A percentile compares a stretch with the other conserved stretches of the same genome.
Conservation (phyloP, 2,888 invertebrate genomes). For the Sipha maydis region DNA sequence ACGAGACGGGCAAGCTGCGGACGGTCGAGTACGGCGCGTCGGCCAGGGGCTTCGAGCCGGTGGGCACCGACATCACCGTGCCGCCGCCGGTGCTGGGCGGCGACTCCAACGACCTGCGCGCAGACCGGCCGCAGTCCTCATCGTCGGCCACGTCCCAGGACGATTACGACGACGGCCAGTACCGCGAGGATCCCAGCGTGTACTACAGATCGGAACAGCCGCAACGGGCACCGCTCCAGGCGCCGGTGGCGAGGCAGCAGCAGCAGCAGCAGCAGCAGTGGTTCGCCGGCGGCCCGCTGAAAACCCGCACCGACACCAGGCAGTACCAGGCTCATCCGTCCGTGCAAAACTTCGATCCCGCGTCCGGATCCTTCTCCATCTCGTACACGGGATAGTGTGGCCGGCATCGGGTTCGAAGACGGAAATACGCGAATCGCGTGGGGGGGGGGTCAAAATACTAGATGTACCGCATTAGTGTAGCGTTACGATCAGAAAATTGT, state of each 20-base stretch:
- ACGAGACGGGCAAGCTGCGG: slow-evolving; percentile 78
- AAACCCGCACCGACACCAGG: not conserved
- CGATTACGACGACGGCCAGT: slow-evolving; percentile 86
- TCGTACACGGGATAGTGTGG: slow-evolving; percentile 75
- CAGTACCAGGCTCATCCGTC: slow-evolving; percentile 76
- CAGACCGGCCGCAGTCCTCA: slow-evolving; percentile 68
- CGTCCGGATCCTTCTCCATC: slow-evolving; percentile 81
- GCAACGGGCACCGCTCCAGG: slow-evolving; percentile 18
- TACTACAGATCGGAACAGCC: slow-evolving; percentile 75
- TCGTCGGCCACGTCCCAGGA: slow-evolving; percentile 66
- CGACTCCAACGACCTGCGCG: slow-evolving; percentile 67
- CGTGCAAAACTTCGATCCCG: slow-evolving; percentile 76
- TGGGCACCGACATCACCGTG: slow-evolving; percentile 80
- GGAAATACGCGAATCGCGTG: not conserved
- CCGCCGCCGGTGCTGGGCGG: slow-evolving; percentile 79
- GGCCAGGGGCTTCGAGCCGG: slow-evolving; percentile 81
- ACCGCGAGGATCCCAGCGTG: slow-evolving; percentile 83
- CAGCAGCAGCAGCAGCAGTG: slow-evolving; percentile 64
- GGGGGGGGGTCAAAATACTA: not conserved
- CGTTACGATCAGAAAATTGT: not conserved
- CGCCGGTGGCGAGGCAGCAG: slow-evolving; percentile 63
- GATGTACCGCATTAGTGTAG: not conserved
- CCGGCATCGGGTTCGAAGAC: too few relatives aligned
- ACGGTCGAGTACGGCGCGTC: slow-evolving; percentile 87
- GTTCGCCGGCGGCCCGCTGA: slow-evolving; percentile 65